Evolutionary conservation across 2,113 vertebrate genomes (phyloP).

Genomic region (Penelope pileata): DNA sequence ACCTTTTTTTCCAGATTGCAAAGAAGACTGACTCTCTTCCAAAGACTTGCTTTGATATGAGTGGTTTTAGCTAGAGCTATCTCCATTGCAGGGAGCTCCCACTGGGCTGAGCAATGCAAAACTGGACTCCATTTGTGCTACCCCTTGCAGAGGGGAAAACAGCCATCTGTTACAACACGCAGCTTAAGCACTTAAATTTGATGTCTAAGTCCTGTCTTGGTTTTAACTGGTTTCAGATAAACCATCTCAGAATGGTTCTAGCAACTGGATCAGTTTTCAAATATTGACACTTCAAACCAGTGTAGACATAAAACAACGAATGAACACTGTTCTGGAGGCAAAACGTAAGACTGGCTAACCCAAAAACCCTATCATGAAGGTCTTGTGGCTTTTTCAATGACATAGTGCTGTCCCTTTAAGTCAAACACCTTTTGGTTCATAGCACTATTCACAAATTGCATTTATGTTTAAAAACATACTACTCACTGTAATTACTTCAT

Average conservation of each 20-base stretch:
- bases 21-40: neutral
- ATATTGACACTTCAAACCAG: rapidly evolving
- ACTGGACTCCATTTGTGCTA: rapidly evolving
- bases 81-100: neutral
- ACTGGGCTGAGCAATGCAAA: rapidly evolving
- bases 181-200: neutral
- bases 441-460: neutral
- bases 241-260: neutral
- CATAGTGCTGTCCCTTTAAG: neutral
- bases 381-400: neutral
- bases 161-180: neutral
- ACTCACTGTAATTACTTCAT: conserved; percentile 14
- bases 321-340: neutral
- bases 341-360: neutral
- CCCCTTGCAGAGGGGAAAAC: neutral
- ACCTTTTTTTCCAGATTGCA: neutral
- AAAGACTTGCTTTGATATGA: neutral
- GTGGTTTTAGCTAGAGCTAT: neutral
- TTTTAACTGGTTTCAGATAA: neutral
- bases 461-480: neutral
- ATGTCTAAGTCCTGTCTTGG: neutral
- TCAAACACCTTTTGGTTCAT: neutral
- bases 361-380: neutral
- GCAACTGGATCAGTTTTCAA: neutral
- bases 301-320: neutral